Conservation (phyloP, 1,140 invertebrate genomes). For the Monomorium pharaonis region DNA sequence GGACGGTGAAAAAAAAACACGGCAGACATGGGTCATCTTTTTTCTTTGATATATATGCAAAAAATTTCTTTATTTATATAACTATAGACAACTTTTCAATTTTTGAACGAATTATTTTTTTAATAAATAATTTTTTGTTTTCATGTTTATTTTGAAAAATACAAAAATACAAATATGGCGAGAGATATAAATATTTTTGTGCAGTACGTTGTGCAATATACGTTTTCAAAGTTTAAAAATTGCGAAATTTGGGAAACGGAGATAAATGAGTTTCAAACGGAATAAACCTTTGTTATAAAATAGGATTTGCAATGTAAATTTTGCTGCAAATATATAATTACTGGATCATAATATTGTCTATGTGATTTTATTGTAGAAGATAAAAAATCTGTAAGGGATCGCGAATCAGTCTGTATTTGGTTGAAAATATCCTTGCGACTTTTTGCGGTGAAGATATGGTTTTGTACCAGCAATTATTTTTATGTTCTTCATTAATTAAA, state of each 20-base stretch:
- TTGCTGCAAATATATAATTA: neutral
- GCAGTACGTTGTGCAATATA: neutral
- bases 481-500: conserved; percentile 36
- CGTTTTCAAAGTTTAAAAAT: neutral
- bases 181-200: neutral
- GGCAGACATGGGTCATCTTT: neutral
- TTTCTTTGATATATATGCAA: neutral
- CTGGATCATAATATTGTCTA: neutral
- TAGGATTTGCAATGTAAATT: neutral
- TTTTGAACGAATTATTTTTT: too few relatives aligned
- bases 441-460: neutral
- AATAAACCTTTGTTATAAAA: neutral
- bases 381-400: neutral
- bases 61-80: too few relatives aligned
- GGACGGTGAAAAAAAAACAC: neutral
- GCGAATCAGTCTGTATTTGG: neutral
- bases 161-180: neutral
- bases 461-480: conserved; percentile 28
- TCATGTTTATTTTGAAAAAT: neutral
- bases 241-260: neutral
- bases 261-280: neutral
- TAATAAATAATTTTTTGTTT: neutral
- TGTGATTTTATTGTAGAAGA: neutral
- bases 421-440: neutral
- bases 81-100: neutral